phyloP scores from a whole-genome alignment of 2,113 vertebrate genomes.

The Corapipo altera region DNA sequence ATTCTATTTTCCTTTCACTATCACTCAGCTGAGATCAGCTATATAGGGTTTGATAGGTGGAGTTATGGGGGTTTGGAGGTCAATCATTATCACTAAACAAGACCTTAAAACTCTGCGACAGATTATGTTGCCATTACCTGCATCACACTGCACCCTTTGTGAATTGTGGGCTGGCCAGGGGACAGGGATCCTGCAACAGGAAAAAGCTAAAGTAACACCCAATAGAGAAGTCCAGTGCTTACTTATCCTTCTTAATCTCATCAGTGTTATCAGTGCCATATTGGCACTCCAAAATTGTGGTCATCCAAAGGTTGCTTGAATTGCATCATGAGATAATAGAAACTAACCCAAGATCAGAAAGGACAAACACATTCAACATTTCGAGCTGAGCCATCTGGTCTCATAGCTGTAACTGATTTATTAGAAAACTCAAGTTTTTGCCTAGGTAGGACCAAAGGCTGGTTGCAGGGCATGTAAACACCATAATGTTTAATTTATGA shows the following conservation, averaged over 20 bases:
- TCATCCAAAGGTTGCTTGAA: not conserved
- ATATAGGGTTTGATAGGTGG: not conserved
- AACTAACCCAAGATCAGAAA: not conserved
- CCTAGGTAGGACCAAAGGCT: not conserved
- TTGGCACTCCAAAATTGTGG: not conserved
- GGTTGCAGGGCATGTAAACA: not conserved
- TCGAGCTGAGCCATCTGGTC: not conserved
- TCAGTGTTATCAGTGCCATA: not conserved
- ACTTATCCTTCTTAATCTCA: not conserved
- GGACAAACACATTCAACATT: rapidly evolving
- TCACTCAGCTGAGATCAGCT: not conserved
- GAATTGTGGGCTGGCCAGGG: not conserved
- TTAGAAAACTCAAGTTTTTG: not conserved
- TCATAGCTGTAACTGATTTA: not conserved
- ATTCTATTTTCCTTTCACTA: not conserved
- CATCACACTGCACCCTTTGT: not conserved
- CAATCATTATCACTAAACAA: not conserved
- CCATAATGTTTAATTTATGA: not conserved
- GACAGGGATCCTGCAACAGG: not conserved
- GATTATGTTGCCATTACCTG: not conserved
- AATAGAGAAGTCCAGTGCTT: not conserved
- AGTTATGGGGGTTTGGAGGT: not conserved
- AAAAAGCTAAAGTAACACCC: not conserved
- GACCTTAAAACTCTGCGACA: not conserved
- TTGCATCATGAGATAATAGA: not conserved